A percentile compares a stretch with the other conserved stretches of the same genome.
phyloP scores from a whole-genome alignment of 1,140 invertebrate genomes.

The Bombus waltoni region DNA sequence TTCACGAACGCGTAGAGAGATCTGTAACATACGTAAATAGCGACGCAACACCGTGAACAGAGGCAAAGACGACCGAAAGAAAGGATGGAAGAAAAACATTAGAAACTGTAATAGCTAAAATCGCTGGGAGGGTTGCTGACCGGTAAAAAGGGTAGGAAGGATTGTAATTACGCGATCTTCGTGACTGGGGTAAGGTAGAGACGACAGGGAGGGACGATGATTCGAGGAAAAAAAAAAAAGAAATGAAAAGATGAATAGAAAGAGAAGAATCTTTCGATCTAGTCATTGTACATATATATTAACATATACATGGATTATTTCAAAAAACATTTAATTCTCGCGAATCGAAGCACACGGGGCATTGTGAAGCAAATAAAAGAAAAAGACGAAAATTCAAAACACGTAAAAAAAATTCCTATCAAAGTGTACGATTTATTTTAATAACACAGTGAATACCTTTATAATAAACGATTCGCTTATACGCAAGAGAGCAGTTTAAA shows the following conservation, averaged over 20 bases:
- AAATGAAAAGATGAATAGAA: constrained; percentile 15
- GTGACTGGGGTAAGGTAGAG: constrained; percentile 33
- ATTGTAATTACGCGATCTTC: constrained; percentile 61
- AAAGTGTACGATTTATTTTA: too few relatives aligned
- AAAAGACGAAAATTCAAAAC: too few relatives aligned
- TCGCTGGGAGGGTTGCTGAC: constrained; percentile 45
- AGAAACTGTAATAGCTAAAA: constrained; percentile 4
- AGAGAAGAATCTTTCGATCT: not conserved
- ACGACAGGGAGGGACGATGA: constrained; percentile 7
- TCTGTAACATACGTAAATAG: not conserved
- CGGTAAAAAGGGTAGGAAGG: constrained; percentile 38
- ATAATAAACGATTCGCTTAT: too few relatives aligned
- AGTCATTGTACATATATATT: too few relatives aligned
- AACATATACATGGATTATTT: too few relatives aligned
- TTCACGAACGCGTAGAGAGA: not conserved
- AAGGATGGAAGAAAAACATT: constrained; percentile 24
- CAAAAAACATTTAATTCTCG: too few relatives aligned
- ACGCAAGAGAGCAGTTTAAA: too few relatives aligned
- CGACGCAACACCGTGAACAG: not conserved
- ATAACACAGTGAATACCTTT: too few relatives aligned
- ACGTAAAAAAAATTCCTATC: too few relatives aligned
- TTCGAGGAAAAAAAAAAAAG: not conserved
- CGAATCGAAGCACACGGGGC: too few relatives aligned
- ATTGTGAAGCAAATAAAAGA: too few relatives aligned
- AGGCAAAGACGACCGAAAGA: not conserved